Evolutionary conservation across 92 coral and sea anemone genomes (phyloP).

Genomic region (Parazoanthus darwini): DNA sequence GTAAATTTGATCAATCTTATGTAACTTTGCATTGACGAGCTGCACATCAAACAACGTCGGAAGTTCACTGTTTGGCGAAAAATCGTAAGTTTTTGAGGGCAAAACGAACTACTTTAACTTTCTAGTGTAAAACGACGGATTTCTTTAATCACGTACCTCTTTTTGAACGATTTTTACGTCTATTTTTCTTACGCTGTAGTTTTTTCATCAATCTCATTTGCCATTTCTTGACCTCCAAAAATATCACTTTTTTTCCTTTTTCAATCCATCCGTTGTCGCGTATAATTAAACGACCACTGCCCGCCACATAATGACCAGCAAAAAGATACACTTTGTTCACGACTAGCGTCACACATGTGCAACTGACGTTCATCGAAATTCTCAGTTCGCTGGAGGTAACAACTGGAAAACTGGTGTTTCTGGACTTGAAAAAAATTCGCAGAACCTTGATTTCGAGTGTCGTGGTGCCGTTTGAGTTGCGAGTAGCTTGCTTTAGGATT

Average conservation of each 20-base stretch:
- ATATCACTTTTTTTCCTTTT: background rate
- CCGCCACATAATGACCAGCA: constrained; percentile 8
- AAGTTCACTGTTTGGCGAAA: background rate
- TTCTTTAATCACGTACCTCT: background rate
- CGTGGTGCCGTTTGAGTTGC: background rate
- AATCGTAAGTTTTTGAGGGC: background rate
- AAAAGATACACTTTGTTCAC: background rate
- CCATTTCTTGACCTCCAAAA: constrained; percentile 4
- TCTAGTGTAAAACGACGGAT: background rate
- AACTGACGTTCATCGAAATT: background rate
- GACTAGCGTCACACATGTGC: constrained; percentile 3
- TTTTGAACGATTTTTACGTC: background rate
- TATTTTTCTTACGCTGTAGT: background rate
- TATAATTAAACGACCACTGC: background rate
- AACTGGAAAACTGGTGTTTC: background rate
- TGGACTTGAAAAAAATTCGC: constrained; percentile 9
- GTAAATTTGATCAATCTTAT: too few species aligned
- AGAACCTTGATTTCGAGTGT: background rate
- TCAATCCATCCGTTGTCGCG: constrained; percentile 29
- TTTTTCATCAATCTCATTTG: background rate
- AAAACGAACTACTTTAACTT: background rate
- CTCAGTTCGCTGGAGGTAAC: background rate
- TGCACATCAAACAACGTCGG: too few species aligned
- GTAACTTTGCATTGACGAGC: too few species aligned
- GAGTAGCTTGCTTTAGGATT: background rate